Base-by-base conservation (phyloP, 2,888 invertebrate species). In the Artemia sp. region DNA sequence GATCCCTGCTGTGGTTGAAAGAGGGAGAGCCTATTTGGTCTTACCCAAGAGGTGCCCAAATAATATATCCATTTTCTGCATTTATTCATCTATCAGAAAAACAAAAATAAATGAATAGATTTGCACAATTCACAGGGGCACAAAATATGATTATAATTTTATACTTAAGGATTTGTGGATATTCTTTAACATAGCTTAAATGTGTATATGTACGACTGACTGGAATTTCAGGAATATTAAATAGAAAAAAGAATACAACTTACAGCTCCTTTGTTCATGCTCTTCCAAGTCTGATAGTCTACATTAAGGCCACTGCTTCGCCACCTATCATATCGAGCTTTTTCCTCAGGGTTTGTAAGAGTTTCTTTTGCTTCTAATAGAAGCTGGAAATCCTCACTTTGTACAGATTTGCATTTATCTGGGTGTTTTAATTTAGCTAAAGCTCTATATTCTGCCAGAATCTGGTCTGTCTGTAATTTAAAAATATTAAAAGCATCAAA, bases 221-320 rank as follows among this genome's bases (percentile, higher is more conserved):
- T 6, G 38, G 38, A 38, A 38, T 38, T 38, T 38, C 38, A 38
- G 38, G 38, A 58, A 58, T 19, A n/a, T 58, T 10, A 58, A 58
- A 58, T 8, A 58, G 58, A 14, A 58, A 9, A 58, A 58, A 19
- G 8, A 58, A 19, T 10, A 58, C 8, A 19, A 19, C n/a, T 24
- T 24, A 58, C n/a, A 58, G 64, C 64, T 58, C 64, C 64, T 10
- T 58, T 58, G 64, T 58, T 58, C 64, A 58, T 58, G 64, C 11
- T 58, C 24, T 24, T 58, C 64, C 64, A 58, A 9, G 64, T 58
- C 24, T 10, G 8, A 10, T 58, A 58, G 11, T 58, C 64, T 19
- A 58, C 64, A n/a, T 24, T 58, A 24, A 58, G n/a, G 1, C 64
- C 64, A 58, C 64, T 58, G n/a, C 24, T 24, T 58, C 64, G 64